A percentile compares a stretch with the other conserved stretches of the same genome.
phyloP scores from a whole-genome alignment of 2,113 vertebrate species.

The Apaloderma vittatum region DNA sequence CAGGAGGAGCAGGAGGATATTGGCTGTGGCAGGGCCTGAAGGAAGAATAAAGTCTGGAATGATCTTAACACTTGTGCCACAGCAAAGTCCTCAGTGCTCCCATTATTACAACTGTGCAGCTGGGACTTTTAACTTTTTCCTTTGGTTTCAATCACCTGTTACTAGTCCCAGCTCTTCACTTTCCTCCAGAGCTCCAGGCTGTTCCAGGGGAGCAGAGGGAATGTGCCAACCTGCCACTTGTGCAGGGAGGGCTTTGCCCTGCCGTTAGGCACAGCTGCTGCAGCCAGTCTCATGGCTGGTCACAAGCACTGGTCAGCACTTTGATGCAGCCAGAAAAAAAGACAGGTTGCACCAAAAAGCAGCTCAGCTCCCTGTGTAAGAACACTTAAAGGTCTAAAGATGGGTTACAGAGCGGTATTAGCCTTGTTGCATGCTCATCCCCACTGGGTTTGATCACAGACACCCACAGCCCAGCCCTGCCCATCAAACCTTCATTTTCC shows the following conservation, averaged over 20 bases:
- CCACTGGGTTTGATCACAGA: background rate
- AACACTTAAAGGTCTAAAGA: background rate
- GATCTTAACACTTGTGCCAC: background rate
- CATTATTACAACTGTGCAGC: background rate
- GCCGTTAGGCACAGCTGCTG: background rate
- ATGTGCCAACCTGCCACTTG: background rate
- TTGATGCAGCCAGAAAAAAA: background rate
- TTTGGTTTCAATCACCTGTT: background rate
- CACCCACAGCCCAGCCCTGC: background rate
- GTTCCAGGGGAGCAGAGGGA: background rate
- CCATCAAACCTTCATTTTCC: background rate
- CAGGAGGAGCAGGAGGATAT: background rate
- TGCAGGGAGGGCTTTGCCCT: background rate
- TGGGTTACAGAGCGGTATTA: fast-evolving
- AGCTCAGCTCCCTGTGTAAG: background rate
- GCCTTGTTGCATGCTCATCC: background rate
- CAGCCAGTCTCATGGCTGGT: background rate
- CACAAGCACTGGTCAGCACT: background rate
- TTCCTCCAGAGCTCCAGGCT: background rate
- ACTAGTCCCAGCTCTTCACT: background rate
- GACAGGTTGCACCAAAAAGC: background rate
- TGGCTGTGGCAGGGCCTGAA: background rate
- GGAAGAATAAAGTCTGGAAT: background rate
- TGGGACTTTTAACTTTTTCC: background rate
- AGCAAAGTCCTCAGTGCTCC: background rate